phyloP scores from a whole-genome alignment of 2,888 invertebrate species.

The Xiphydria camelus region DNA sequence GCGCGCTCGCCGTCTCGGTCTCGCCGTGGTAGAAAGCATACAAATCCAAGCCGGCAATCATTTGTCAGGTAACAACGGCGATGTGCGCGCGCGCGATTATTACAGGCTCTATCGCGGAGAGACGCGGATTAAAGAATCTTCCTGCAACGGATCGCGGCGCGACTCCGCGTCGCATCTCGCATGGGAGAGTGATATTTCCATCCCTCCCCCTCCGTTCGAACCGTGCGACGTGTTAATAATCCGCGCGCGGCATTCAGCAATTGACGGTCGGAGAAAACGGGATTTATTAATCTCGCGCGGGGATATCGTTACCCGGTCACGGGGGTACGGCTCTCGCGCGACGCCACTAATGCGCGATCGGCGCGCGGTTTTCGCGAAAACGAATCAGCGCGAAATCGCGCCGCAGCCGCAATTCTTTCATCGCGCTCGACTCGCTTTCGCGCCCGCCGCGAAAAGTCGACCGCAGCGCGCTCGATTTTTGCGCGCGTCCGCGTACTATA shows the following conservation, averaged over 20 bases:
- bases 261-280: conserved; percentile 45
- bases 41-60: conserved; percentile 40
- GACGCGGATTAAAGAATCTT: conserved; percentile 13
- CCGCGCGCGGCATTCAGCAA: conserved; percentile 37
- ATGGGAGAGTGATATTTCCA: conserved; percentile 46
- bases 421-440: no score
- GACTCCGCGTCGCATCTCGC: conserved; percentile 4
- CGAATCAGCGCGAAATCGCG: no score
- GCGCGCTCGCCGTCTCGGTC: no score
- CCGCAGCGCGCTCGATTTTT: no score
- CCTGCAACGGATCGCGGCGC: conserved; percentile 13
- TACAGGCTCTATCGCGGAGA: conserved; percentile 2
- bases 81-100: background rate
- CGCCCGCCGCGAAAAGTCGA: no score
- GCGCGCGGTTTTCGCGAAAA: no score
- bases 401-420: no score
- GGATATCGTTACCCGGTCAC: no score
- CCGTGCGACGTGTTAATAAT: conserved; percentile 41
- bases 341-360: no score
- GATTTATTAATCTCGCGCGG: conserved; percentile 46
- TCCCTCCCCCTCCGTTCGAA: no score
- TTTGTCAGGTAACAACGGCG: conserved; percentile 32
- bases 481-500: no score
- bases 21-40: conserved; percentile 33
- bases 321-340: no score